Evolutionary conservation across 2,888 invertebrate species (phyloP), one percentile per base, ranked within the genome.

Genomic region (Plusia festucae): DNA sequence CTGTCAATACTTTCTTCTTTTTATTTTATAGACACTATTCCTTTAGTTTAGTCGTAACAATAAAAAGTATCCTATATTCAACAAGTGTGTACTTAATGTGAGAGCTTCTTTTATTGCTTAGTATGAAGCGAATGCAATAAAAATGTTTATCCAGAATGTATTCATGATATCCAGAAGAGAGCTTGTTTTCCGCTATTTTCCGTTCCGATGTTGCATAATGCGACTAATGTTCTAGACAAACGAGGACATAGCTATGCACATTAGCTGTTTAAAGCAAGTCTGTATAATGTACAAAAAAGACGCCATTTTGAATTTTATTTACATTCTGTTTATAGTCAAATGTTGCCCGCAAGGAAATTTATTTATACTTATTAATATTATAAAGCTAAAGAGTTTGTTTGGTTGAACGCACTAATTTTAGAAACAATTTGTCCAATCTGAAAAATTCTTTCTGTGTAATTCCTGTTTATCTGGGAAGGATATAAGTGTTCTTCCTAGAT

Each of bases 111-210:
- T 11, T n/a, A n/a, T n/a, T 49, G 46, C 46, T 7, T 9, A 2
- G 20, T 49, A 49, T 20, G 13, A 49, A 18, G 18, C 20, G 46
- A 49, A 13, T 0, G 18, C 46, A 49, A 49, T 49, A 49, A 49
- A 49, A 20, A 49, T 49, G 46, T 49, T 49, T 49, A 49, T 49
- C 20, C 20, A 11, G 18, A 49, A 49, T 9, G 4, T 49, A 49
- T 49, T 49, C 46, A 49, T 49, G 13, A 49, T 11, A 20, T 3
- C 16, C 11, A 11, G 2, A 20, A 20, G 20, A 11, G 18, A 9
- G 9, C 18, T 18, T 16, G 16, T 18, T 18, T 46, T n/a, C 7
- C 9, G 30, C 11, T 18, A 18, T 18, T 49, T 18, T 49, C 13
- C 18, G 15, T 40, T 49, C 46, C 20, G 11, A 49, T n/a, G 13